These are phyloP conservation scores for Drosophila sturtevanti DNA, from an alignment of 1,140 invertebrate species.

Conservation along the genomic window DNA sequence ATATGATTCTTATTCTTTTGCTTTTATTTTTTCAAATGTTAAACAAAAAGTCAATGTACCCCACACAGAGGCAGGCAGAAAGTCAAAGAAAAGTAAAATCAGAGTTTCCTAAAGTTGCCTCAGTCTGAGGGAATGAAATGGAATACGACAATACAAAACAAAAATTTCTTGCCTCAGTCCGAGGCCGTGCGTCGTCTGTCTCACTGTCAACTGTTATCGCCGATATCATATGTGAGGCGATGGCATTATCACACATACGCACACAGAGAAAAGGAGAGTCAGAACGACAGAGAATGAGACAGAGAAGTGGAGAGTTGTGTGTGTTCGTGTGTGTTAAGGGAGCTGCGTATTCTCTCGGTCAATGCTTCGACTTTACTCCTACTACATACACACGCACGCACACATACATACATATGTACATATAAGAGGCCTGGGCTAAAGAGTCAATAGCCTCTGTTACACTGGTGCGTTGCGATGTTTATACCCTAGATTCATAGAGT, in stretches of 20 bases:
- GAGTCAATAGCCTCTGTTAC: constrained; percentile 72
- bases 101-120: constrained; percentile 28
- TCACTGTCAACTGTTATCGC: constrained; percentile 69
- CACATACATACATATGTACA: not conserved
- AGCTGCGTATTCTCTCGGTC: constrained; percentile 55
- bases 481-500: not conserved
- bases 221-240: constrained; percentile 61
- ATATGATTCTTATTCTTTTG: constrained; percentile 49
- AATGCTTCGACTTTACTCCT: constrained; percentile 65
- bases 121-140: constrained; percentile 3
- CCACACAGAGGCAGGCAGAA: not conserved
- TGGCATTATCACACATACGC: constrained; percentile 63
- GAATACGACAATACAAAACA: constrained; percentile 33
- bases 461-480: constrained; percentile 19
- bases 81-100: constrained; percentile 52
- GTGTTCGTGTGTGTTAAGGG: constrained; percentile 1
- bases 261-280: not conserved
- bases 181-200: not conserved
- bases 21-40: constrained; percentile 23
- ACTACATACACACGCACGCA: constrained; percentile 42
- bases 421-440: constrained; percentile 12
- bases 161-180: constrained; percentile 21
- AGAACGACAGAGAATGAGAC: constrained; percentile 1
- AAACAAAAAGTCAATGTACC: constrained; percentile 56
- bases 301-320: constrained; percentile 17